These are phyloP conservation scores for Tokudaia muenninki DNA, from an alignment of 2,797 vertebrate genomes.

Conservation along the genomic window DNA sequence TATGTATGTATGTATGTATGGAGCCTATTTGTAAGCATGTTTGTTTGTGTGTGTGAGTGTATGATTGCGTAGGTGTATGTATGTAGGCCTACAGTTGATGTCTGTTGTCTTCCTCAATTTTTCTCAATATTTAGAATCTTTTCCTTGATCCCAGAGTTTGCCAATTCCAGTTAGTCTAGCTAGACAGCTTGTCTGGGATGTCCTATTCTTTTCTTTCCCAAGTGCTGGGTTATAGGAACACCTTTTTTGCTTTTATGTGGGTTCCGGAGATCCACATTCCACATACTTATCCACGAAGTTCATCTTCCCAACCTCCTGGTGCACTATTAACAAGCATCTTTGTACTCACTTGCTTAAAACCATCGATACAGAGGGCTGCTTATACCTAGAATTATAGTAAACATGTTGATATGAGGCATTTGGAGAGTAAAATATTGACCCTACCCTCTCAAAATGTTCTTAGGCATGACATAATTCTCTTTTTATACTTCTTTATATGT, in stretches of 20 bases:
- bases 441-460: background rate
- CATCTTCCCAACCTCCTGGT: background rate
- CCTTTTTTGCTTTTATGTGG: background rate
- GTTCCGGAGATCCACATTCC: background rate
- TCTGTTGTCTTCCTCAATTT: background rate
- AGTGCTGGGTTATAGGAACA: background rate
- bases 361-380: background rate
- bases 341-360: background rate
- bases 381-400: background rate
- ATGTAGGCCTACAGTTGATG: background rate
- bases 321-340: background rate
- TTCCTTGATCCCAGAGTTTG: background rate
- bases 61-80: background rate
- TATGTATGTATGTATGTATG: background rate
- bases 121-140: background rate
- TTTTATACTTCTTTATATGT: background rate
- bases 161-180: background rate
- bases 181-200: background rate
- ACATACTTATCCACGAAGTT: background rate
- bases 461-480: background rate
- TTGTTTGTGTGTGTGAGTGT: background rate
- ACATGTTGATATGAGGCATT: background rate
- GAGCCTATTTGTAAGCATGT: background rate
- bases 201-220: background rate
- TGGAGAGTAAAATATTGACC: background rate